phyloP scores from a whole-genome alignment of 2,888 invertebrate genomes.

The Magallana nippona region DNA sequence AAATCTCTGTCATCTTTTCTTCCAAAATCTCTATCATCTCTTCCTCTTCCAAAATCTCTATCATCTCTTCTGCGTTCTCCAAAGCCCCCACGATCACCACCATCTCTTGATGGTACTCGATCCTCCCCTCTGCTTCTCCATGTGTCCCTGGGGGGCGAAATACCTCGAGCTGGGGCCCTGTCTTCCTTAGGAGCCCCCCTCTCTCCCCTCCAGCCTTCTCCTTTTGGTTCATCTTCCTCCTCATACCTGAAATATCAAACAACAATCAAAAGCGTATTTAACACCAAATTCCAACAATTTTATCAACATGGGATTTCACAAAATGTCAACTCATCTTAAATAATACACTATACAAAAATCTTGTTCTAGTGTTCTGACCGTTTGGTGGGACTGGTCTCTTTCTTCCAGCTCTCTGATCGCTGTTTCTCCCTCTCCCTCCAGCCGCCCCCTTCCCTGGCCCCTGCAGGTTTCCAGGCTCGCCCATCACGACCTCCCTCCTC shows the following conservation, averaged over 20 bases:
- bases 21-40: conserved; percentile 34
- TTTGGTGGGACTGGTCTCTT: conserved; percentile 48
- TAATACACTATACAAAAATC: too few species aligned
- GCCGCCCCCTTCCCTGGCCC: conserved; percentile 56
- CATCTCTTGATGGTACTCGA: conserved; percentile 12
- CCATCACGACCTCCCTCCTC: conserved; percentile 42
- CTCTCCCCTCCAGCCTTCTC: conserved; percentile 19
- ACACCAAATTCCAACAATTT: not conserved
- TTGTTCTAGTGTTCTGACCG: conserved; percentile 36
- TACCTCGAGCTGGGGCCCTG: conserved; percentile 37
- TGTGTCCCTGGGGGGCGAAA: conserved; percentile 46
- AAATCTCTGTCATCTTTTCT: conserved; percentile 26
- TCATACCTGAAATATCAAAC: not conserved
- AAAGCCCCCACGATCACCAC: conserved; percentile 6
- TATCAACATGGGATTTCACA: too few species aligned
- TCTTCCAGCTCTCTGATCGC: conserved; percentile 73
- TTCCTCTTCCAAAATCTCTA: conserved; percentile 41
- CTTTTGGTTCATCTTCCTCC: not conserved
- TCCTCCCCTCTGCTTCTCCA: conserved; percentile 50
- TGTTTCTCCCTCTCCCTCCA: conserved; percentile 76
- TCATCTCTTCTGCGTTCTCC: conserved; percentile 51
- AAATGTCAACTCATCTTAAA: too few species aligned
- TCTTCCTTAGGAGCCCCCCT: conserved; percentile 26
- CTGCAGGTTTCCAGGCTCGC: conserved; percentile 49
- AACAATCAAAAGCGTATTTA: not conserved